Evolutionary conservation across 2,797 vertebrate genomes (phyloP).

Genomic region (Poecile montanus): DNA sequence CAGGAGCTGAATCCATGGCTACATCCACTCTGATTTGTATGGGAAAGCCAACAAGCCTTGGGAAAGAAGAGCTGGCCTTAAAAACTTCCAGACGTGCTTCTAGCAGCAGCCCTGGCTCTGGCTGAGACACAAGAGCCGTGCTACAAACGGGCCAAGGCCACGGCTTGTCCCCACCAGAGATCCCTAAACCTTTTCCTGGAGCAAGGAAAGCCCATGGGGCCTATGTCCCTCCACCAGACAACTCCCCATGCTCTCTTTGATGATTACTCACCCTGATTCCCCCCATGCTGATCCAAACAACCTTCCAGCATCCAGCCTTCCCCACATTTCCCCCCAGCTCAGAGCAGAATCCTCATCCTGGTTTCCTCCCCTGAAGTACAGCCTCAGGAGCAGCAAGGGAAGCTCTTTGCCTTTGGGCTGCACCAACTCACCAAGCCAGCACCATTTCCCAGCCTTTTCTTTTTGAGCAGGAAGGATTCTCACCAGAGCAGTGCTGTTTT

Average conservation of each 20-base stretch:
- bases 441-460: neutral
- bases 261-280: neutral
- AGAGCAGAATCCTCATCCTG: neutral
- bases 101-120: neutral
- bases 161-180: neutral
- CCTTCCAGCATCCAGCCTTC: neutral
- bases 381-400: neutral
- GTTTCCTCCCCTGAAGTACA: neutral
- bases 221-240: neutral
- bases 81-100: neutral
- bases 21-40: neutral
- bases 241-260: neutral
- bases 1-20: neutral
- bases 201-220: accelerated
- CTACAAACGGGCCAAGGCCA: accelerated
- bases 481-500: neutral
- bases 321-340: neutral
- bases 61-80: neutral
- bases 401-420: neutral
- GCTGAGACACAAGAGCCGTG: neutral
- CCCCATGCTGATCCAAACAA: neutral
- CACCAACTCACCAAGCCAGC: neutral
- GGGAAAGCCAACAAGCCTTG: neutral
- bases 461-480: neutral
- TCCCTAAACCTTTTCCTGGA: neutral